Base-by-base conservation (phyloP, 2,888 invertebrate species). In the Pseudococcus viburni region DNA sequence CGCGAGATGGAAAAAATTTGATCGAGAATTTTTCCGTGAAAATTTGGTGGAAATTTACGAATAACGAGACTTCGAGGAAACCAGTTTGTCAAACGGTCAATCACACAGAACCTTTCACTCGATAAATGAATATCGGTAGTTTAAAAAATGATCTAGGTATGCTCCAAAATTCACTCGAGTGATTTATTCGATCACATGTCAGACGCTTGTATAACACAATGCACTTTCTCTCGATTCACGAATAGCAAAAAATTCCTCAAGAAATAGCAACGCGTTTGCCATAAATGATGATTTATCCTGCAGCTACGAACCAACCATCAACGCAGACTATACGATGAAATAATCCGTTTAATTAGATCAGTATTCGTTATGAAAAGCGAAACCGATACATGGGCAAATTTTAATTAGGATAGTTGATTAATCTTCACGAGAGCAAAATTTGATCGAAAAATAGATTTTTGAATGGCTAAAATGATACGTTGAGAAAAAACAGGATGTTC, bases 191-290 rank as follows among this genome's bases (percentile, higher is more conserved):
- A 80, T 80, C 80, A 73, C 73, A 80, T 80, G 80, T 80, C 80
- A 80, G 80, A 80, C 80, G 80, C 80, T 80, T 80, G 80, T 80
- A 80, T 80, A 80, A 80, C 80, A 80, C 80, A 80, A 39, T 46
- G 80, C 42, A 80, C 80, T 80, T 80, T 80, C 80, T 80, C 80
- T 80, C 80, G 80, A 77, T 80, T 80, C n/a, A 80, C 80, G 80
- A 77, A 77, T 39, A 77, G 77, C 80, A 42, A 80, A 80, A n/a
- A 80, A 80, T 80, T 80, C 80, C 80, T 26, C 12, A 2, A n/a
- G 8, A 80, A 80, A 80, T 80, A 80, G 42, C 80, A 12, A 33
- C n/a, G 33, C 68, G 68, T 73, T 33, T 33, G 12, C 68, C 68
- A 73, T 73, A 73, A 73, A 73, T 33, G 68, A 73, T 33, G 68